Base-by-base conservation (phyloP, 2,797 vertebrate species). In the Fistularia tabacaria region DNA sequence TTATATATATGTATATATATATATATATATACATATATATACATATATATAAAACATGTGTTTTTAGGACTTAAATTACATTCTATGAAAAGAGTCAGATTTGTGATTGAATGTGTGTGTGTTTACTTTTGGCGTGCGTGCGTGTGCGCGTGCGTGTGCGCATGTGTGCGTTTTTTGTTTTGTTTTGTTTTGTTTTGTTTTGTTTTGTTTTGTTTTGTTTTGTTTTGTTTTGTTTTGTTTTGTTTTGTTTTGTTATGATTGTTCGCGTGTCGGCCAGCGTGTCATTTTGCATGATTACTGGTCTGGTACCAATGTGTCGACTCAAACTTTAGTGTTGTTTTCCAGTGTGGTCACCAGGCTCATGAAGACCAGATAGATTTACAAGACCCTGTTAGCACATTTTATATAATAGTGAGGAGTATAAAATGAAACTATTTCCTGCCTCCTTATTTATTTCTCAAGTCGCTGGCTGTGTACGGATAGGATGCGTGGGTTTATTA, bases 211-310 rank as follows among this genome's bases (percentile, higher is more conserved):
- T 13, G 50, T n/a, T 50, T 39, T 59, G 15, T 45, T 70, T 56
- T 66, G 48, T 68, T 25, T 25, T 50, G 47, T 67, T 46, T 54
- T 54, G 39, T 61, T 47, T 61, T 13, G 50, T n/a, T 50, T 39
- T 59, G 15, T 45, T 70, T 56, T 66, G 48, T 68, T 25, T 25
- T 25, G 25, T 25, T 25, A 25, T 25, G 25, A 25, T 25, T 25
- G 25, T 25, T 5, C 25, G 25, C 5, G 53, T 41, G 51, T 59
- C 13, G 50, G 60, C 14, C 44, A 40, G 59, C 58, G 7, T 59
- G 51, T 64, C 63, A 45, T 25, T 63, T 69, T 52, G 73, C 69
- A 74, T 79, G 73, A 74, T 15, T 51, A 58, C 51, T 59, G 52
- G 40, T 76, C 59, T 76, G 56, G 38, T 68, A 37, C 48, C 52